Base-by-base conservation (phyloP, 2,797 vertebrate species). In the Acanthis flammea region DNA sequence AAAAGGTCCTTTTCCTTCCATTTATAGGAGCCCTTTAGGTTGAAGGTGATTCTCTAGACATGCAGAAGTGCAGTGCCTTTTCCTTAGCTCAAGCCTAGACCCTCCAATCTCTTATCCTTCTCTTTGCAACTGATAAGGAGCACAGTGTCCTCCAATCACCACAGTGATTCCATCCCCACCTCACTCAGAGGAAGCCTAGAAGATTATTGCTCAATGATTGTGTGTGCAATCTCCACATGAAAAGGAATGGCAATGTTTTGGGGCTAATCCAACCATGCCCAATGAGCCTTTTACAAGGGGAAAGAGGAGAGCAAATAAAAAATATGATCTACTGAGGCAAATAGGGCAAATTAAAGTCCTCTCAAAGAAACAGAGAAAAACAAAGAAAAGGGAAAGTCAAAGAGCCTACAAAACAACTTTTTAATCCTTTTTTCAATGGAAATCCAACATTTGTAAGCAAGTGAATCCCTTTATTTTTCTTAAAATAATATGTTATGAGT, bases 201-300 rank as follows among this genome's bases (percentile, higher is more conserved):
- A 96, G 81, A 79, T 90, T 95, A 96, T 96, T 96, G 94, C 71
- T 95, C 75, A 93, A 66, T 89, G 93, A 94, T 73, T 10, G 2
- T 65, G 41, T 37, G 24, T 47, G 84, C 94, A 92, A 95, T 90
- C 90, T 94, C 88, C 67, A 86, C 60, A 78, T 84, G 75, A 86
- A 93, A 97, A 94, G 84, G 77, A 94, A 90, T 50, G 28, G 66
- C 61, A 94, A 91, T 48, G 72, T 95, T 90, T 23, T 72, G 70
- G 86, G 83, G 89, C 75, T 96, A 95, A 97, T 93, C 75, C 73
- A 96, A 61, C 68, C 76, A 90, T 94, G 61, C 62, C 39, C 88
- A 90, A 60, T 76, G 60, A 81, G 62, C 94, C 68, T 82, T 82
- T 90, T 19, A 70, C 60, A 81, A 75, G 28, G 8, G 9, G 14